phyloP scores from a whole-genome alignment of 2,113 vertebrate genomes.

The Ictidomys tridecemlineatus region DNA sequence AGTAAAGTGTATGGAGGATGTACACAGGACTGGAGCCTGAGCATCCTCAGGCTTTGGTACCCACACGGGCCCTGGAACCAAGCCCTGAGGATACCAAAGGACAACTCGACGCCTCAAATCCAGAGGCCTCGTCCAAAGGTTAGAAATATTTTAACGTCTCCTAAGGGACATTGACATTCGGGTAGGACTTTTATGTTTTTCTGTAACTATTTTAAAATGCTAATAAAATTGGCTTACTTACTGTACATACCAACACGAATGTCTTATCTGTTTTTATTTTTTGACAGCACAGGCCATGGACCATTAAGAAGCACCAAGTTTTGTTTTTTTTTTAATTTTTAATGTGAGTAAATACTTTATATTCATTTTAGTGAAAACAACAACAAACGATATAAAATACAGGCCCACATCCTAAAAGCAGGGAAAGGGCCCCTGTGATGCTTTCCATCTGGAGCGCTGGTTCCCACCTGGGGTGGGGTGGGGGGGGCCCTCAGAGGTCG shows the following conservation, averaged over 20 bases:
- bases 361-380: background rate
- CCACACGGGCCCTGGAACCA: too few species aligned
- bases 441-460: background rate
- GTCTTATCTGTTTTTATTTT: background rate
- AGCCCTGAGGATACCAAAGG: background rate
- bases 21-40: too few species aligned
- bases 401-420: background rate
- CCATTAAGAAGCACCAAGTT: background rate
- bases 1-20: background rate
- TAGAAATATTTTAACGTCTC: background rate
- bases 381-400: too few species aligned
- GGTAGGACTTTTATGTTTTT: background rate
- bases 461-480: too few species aligned
- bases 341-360: background rate
- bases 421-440: background rate
- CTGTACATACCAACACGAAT: background rate
- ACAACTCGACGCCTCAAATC: background rate
- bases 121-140: background rate
- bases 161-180: background rate
- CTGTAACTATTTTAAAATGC: background rate
- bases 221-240: constrained; percentile 56
- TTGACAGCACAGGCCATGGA: background rate
- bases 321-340: background rate
- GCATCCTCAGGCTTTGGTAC: background rate
- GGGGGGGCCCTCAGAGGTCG: too few species aligned